A percentile compares a stretch with the other conserved stretches of the same genome.
Conservation (phyloP, 2,797 vertebrate species). For the Gadopsis bispinosus region DNA sequence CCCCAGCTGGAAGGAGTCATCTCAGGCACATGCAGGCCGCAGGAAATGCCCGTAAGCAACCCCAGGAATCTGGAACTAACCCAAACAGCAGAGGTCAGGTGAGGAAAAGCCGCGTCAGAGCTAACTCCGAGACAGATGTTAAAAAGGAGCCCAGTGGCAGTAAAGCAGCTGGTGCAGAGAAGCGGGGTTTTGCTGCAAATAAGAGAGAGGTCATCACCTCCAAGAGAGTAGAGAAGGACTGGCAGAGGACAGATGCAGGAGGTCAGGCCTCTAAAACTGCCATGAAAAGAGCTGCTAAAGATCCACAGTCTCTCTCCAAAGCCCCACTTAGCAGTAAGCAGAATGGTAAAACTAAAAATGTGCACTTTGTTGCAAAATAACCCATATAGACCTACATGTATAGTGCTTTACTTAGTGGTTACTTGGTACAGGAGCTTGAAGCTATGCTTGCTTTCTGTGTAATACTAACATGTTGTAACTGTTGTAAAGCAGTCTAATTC, state of each 20-base stretch:
- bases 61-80: constrained; percentile 64
- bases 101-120: constrained; percentile 77
- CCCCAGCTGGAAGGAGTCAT: constrained; percentile 77
- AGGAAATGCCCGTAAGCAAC: constrained; percentile 80
- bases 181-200: constrained; percentile 63
- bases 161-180: constrained; percentile 73
- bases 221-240: constrained; percentile 80
- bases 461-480: constrained; percentile 74
- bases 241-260: constrained; percentile 72
- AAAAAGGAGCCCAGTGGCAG: constrained; percentile 72
- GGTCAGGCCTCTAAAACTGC: constrained; percentile 70
- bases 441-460: constrained; percentile 78
- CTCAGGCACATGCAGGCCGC: constrained; percentile 82
- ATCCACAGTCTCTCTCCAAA: constrained; percentile 75
- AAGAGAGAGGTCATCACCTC: constrained; percentile 75
- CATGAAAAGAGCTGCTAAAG: constrained; percentile 76
- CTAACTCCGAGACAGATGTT: constrained; percentile 79
- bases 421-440: constrained; percentile 67
- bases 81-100: constrained; percentile 70
- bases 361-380: constrained; percentile 85
- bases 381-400: constrained; percentile 34
- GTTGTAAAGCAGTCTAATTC: constrained; percentile 71
- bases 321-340: constrained; percentile 69
- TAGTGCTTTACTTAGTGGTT: constrained; percentile 63
- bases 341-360: constrained; percentile 84